These are phyloP conservation scores for Drepana falcataria DNA, from an alignment of 2,888 invertebrate genomes.

Conservation along the genomic window DNA sequence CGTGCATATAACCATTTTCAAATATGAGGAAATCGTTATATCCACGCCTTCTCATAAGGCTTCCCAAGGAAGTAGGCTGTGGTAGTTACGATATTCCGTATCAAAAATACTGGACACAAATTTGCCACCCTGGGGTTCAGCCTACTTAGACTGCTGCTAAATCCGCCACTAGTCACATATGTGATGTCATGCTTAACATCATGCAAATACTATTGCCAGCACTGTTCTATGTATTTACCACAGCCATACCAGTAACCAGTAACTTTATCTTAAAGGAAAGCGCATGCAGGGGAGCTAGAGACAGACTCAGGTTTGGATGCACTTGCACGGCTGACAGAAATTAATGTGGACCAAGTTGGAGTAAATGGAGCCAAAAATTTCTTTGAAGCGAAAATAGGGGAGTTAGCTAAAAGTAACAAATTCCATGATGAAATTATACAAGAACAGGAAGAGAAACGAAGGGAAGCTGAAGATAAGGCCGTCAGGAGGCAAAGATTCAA, in stretches of 20 bases:
- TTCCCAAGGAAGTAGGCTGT: no score
- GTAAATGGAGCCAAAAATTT: conserved; percentile 97
- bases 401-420: conserved; percentile 88
- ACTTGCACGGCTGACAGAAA: conserved; percentile 91
- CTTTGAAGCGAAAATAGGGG: conserved; percentile 97
- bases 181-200: no score
- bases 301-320: conserved; percentile 92
- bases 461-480: conserved; percentile 90
- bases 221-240: no score
- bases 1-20: no score
- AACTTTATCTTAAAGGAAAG: conserved; percentile 81
- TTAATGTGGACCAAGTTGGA: conserved; percentile 95
- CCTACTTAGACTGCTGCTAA: no score
- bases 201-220: no score
- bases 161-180: no score
- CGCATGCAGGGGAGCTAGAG: conserved; percentile 92
- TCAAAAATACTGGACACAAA: no score
- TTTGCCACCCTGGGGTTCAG: no score
- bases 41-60: no score
- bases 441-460: conserved; percentile 93
- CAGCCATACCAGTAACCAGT: background rate
- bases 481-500: conserved; percentile 89
- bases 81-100: no score
- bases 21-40: no score
- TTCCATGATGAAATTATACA: conserved; percentile 95